Base-by-base conservation (phyloP, 2,113 vertebrate genomes). In the Sylvicapra grimmia region DNA sequence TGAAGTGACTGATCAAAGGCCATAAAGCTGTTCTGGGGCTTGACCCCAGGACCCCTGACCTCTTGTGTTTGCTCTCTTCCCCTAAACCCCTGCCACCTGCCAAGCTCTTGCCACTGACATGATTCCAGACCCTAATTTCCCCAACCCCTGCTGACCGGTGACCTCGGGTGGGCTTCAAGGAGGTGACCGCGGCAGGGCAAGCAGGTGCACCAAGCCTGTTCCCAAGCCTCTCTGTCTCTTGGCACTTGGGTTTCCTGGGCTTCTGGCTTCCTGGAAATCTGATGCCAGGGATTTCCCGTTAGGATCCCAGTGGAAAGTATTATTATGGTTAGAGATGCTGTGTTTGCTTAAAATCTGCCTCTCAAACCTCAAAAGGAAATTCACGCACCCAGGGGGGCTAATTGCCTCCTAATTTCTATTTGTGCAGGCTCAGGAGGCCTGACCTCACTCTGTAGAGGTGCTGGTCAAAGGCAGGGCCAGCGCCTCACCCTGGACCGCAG, bases 391-490 rank as follows among this genome's bases (percentile, higher is more conserved):
- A 31, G 49, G 96, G 96, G 89, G 96, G 77, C 95, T 98, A 97
- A 98, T 98, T 97, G 98, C 92, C 97, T 97, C 88, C 29, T 98
- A 98, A 98, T 97, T 98, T 97, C 95, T 98, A 59, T 98, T 98
- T 98, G 97, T 97, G 53, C 72, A 86, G 90, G 58, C 65, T 49
- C 54, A 65, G 77, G 51, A 31, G 89, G 90, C 90, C 89, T 98
- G 96, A 94, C 98, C 97, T 98, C 82, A 11, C 83, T 98, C 87
- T 1, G 1, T 44, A 96, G 88, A 98, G 96, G 98, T 33, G 16
- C 95, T 98, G 97, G 90, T 97, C 97, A 97, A 95, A 98, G 96
- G 91, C 94, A 98, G 95, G 82, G 92, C 95, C 95, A 90, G 93
- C 97, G 98, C 97, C 96, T 98, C 36, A 86, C 82, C 90, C 97